Base-by-base conservation (phyloP, 2,888 invertebrate genomes). In the Cyaniris semiargus region DNA sequence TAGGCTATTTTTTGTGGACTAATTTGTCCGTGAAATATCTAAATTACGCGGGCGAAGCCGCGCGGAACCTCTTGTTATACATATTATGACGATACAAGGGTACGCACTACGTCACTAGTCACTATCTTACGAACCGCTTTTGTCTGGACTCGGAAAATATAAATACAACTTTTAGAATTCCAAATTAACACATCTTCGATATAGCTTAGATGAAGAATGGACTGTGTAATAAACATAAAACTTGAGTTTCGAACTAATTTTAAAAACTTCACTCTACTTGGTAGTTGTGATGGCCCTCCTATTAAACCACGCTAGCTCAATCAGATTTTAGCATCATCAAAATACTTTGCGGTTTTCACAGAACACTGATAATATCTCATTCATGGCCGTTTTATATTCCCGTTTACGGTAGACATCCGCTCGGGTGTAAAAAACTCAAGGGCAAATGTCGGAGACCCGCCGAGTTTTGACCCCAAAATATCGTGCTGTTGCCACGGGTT, bases 391-490 rank as follows among this genome's bases (percentile, higher is more conserved):
- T 72, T 38, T 71, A 38, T 38, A 18, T 74, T 74, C 74, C 74
- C 38, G 48, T 53, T 72, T 72, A 72, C 71, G 58, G 38, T 56
- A 72, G 27, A 44, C 77, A 77, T 77, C 77, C 77, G 77, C 72
- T 72, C 72, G 82, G 82, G 81, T 82, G 82, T 83, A 89, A 90
- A 90, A 91, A 90, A 84, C 81, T 88, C 93, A 93, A 93, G 93
- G 93, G 87, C 89, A 90, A 82, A 82, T 85, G 91, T 88, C 91
- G 88, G 85, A 85, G 90, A 90, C 88, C 89, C 88, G 81, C 83
- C 88, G 60, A 58, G 38, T 88, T 93, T 93, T 93, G 92, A 90
- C 93, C 53, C 88, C 89, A 82, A 83, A 85, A 81, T 77, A 60
- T 27, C 72, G 72, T 78, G 79, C 70, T 71, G 79, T 80, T 76